Base-by-base conservation (phyloP, 2,888 invertebrate species). In the Apamea epomidion region DNA sequence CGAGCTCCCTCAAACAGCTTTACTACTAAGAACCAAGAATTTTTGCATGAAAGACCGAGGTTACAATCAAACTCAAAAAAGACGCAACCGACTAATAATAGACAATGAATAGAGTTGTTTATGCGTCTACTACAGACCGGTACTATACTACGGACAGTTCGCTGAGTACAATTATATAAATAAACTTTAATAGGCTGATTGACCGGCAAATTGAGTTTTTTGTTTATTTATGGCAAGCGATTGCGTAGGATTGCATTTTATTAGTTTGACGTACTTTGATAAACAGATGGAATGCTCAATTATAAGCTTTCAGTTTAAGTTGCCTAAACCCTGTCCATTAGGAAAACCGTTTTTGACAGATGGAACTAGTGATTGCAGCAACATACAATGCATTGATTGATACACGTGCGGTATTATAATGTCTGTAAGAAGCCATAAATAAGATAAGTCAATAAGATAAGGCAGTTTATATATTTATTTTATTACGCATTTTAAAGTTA, bases 101-200 rank as follows among this genome's bases (percentile, higher is more conserved):
- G 64, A 73, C 76, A 76, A 51, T 81, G 32, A 81, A 83, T 81
- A 48, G 32, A 68, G 18, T n/a, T 37, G 45, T 85, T 68, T 64
- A 80, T 71, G 29, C 45, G 45, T 65, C 45, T 54, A 82, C 70
- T 84, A 84, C 60, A 54, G 32, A 71, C 80, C n/a, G 10, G 58
- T 79, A 67, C 70, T n/a, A 42, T 70, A 72, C 32, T 62, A 62
- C 54, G 37, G 10, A 29, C 12, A 25, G 68, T 69, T 21, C 48
- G 45, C 25, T 64, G n/a, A 42, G 64, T 72, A 72, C 64, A 80
- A 68, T 64, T 29, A 21, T 48, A 81, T 76, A 64, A 64, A 85
- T 81, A 86, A 76, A 86, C 71, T 62, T 78, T 45, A 78, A 81
- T 83, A 14, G 58, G 71, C 62, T 69, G 82, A 81, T 64, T 73